Evolutionary conservation across 2,797 vertebrate species (phyloP).

Genomic region (Myripristis jacobus): DNA sequence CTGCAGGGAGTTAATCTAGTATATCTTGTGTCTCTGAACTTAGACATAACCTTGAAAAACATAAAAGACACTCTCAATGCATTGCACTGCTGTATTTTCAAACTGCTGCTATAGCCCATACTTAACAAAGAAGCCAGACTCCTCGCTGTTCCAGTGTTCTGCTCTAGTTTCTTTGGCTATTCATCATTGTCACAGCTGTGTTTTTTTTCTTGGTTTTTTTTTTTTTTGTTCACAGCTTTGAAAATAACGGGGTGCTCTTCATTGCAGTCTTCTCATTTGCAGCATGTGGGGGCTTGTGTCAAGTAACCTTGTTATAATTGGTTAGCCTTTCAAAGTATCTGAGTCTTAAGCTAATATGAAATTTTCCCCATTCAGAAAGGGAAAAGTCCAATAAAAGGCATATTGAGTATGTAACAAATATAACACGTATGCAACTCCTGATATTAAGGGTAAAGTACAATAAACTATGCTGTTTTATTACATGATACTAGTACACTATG

Average conservation of each 20-base stretch:
- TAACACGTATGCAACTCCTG: background rate
- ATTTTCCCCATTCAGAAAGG: constrained; percentile 7
- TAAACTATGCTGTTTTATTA: constrained; percentile 7
- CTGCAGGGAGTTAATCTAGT: background rate
- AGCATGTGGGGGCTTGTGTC: constrained; percentile 27
- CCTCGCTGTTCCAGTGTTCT: constrained; percentile 58
- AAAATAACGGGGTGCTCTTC: constrained; percentile 54
- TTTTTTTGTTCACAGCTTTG: constrained; percentile 18
- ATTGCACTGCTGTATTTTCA: constrained; percentile 19
- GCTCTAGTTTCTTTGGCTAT: constrained; percentile 75
- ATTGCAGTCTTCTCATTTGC: constrained; percentile 50
- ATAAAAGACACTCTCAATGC: constrained; percentile 4
- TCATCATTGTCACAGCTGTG: constrained; percentile 75
- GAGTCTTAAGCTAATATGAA: constrained; percentile 26
- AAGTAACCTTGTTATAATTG: constrained; percentile 59
- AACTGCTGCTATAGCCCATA: constrained; percentile 38
- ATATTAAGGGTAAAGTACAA: background rate
- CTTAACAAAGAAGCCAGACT: constrained; percentile 37
- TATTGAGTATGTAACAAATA: background rate
- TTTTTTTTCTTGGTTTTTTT: constrained; percentile 16
- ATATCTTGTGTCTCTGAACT: constrained; percentile 16
- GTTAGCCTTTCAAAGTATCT: constrained; percentile 35
- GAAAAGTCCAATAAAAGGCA: background rate
- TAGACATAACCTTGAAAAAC: constrained; percentile 33
- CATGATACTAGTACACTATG: background rate